Evolutionary conservation across 2,113 vertebrate genomes (phyloP).

Genomic region (Asarcornis scutulata): DNA sequence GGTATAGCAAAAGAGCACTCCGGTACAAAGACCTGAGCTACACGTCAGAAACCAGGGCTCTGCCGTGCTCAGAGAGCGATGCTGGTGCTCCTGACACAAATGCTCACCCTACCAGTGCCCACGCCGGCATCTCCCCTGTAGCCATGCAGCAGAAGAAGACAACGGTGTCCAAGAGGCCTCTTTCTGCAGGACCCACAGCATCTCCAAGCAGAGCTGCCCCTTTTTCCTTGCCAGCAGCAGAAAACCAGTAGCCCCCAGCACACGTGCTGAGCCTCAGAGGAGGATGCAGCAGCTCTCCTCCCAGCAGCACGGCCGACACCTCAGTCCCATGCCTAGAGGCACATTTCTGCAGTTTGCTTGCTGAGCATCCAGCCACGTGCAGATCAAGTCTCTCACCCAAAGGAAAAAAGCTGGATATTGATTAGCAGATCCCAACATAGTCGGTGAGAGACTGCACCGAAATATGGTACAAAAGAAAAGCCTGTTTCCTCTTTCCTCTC

Average conservation of each 20-base stretch:
- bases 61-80: accelerated
- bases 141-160: not conserved
- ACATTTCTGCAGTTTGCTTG: not conserved
- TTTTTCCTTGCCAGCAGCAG: not conserved
- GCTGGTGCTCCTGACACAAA: not conserved
- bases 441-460: not conserved
- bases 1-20: not conserved
- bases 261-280: not conserved
- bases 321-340: not conserved
- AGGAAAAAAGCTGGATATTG: not conserved
- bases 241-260: not conserved
- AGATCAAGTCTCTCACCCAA: not conserved
- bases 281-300: not conserved
- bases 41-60: not conserved
- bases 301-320: not conserved
- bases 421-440: not conserved
- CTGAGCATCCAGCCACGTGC: not conserved
- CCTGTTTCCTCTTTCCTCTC: not conserved
- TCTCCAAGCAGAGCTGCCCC: not conserved
- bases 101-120: not conserved
- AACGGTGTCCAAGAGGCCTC: too few relatives aligned
- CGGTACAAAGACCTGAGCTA: accelerated
- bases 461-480: not conserved
- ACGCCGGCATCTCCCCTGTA: not conserved
- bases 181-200: not conserved